phyloP scores from a whole-genome alignment of 2,113 vertebrate genomes.

The Mixornis gularis region DNA sequence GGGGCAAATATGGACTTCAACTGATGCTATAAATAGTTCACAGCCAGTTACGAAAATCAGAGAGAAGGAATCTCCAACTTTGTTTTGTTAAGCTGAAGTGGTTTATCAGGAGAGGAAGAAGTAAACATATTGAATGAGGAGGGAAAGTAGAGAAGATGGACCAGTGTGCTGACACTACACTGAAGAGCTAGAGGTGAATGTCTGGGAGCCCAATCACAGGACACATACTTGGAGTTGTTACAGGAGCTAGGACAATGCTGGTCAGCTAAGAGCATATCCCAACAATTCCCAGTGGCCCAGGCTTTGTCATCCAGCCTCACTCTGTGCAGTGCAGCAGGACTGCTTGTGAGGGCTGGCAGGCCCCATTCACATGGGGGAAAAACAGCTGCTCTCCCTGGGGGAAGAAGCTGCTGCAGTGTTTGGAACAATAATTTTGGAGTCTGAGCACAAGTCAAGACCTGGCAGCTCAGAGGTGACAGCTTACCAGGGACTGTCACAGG shows the following conservation, averaged over 20 bases:
- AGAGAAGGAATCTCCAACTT: not conserved
- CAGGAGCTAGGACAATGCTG: not conserved
- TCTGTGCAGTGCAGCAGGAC: not conserved
- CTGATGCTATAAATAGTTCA: slow-evolving; percentile 13
- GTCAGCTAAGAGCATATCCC: fast-evolving
- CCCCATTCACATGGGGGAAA: not conserved
- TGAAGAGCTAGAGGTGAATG: not conserved
- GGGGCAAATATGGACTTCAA: not conserved
- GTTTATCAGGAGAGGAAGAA: not conserved
- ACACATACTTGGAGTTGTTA: not conserved
- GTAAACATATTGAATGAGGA: not conserved
- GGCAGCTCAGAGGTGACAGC: not conserved
- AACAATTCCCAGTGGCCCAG: not conserved
- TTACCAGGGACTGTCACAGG: not conserved
- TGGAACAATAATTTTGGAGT: not conserved
- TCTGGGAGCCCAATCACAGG: not conserved
- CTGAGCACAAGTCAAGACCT: not conserved
- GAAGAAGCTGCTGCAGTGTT: not conserved
- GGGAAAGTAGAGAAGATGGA: not conserved
- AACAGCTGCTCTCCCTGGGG: not conserved
- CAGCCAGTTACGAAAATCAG: not conserved
- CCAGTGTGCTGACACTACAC: not conserved
- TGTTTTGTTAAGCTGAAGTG: not conserved
- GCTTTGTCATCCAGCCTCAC: not conserved
- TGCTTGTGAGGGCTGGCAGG: not conserved